Evolutionary conservation across 1,140 invertebrate species (phyloP).

Genomic region (Drosophila parabipectinata): DNA sequence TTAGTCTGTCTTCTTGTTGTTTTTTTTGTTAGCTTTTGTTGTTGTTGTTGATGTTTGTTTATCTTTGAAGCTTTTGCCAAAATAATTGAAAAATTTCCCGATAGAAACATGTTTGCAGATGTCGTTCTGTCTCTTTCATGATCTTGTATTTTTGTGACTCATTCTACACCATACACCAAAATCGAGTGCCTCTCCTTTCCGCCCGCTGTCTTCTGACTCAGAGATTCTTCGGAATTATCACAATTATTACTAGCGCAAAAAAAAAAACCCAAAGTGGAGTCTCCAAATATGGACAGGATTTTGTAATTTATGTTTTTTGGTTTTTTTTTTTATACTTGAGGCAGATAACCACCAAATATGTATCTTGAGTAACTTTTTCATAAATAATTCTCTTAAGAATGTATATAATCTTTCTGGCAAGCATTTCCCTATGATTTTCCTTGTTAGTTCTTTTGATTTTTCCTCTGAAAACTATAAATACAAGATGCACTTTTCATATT

Average conservation of each 20-base stretch:
- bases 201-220: conserved; percentile 27
- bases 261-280: conserved; percentile 8
- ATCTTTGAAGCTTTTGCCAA: conserved; percentile 21
- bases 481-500: conserved; percentile 11
- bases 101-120: conserved; percentile 8
- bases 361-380: too few relatives aligned
- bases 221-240: conserved; percentile 52
- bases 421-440: background rate
- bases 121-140: background rate
- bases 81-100: background rate
- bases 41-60: conserved; percentile 6
- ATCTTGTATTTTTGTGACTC: conserved; percentile 24
- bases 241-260: conserved; percentile 42
- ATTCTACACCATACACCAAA: conserved; percentile 6
- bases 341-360: too few relatives aligned
- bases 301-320: conserved; percentile 17
- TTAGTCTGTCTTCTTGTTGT: conserved; percentile 11
- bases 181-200: background rate
- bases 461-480: conserved; percentile 12
- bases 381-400: too few relatives aligned
- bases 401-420: too few relatives aligned
- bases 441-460: background rate
- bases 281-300: conserved; percentile 14
- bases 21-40: conserved; percentile 8
- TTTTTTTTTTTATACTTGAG: too few relatives aligned